Percentiles rank a stretch among this genome's conserved stretches.
Conservation (phyloP, 2,888 invertebrate species). For the Gryllus longicercus region DNA sequence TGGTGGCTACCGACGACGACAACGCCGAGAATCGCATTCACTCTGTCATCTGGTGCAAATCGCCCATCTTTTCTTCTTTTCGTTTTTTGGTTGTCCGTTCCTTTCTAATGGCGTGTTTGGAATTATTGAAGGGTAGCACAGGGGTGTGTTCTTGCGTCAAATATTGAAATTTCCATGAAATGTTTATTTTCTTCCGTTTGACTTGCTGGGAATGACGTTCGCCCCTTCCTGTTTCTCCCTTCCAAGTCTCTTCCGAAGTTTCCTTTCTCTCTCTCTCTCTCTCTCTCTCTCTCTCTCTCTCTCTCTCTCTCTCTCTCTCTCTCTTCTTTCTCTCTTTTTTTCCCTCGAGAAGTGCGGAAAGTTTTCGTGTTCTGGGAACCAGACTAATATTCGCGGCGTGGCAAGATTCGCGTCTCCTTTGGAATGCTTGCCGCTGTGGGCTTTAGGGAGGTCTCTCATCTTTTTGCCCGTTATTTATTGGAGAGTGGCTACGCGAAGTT, state of each 20-base stretch:
- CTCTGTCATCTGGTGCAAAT: constrained; percentile 9
- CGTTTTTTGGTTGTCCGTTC: neutral
- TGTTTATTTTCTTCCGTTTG: no score
- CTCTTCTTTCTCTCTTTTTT: no score
- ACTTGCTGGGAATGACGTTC: no score
- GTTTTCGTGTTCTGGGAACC: neutral
- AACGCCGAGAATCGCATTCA: neutral
- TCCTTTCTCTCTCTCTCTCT: no score
- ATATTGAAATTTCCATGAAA: neutral
- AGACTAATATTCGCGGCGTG: neutral
- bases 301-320: no score
- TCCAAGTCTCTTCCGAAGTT: no score
- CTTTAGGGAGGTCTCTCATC: neutral
- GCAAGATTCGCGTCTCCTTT: neutral
- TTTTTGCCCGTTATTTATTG: neutral
- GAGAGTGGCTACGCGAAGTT: neutral
- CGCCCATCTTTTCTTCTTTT: neutral
- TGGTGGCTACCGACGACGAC: no score
- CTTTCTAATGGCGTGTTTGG: neutral
- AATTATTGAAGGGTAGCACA: neutral
- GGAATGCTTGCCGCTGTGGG: no score
- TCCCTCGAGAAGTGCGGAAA: neutral
- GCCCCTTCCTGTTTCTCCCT: no score
- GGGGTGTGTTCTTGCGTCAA: neutral
- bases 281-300: no score